Conservation (phyloP, 2,113 vertebrate genomes). For the Zeus faber region DNA sequence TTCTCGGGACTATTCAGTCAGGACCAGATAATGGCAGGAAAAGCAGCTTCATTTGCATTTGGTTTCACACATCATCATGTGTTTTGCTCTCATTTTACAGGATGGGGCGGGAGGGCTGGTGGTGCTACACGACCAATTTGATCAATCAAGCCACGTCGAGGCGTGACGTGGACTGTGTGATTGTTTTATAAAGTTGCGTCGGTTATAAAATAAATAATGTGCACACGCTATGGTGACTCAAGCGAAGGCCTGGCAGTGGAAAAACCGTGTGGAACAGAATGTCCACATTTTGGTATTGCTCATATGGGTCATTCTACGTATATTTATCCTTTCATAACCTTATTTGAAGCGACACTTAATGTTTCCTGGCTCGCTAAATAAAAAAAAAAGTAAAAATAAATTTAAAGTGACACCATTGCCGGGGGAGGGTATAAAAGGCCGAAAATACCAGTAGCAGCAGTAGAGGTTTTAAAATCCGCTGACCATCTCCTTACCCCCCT, state of each 20-base stretch:
- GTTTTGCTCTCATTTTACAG: slow-evolving; percentile 13
- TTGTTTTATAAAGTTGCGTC: slow-evolving; percentile 1
- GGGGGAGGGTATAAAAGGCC: slow-evolving; percentile 62
- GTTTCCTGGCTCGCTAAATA: slow-evolving; percentile 74
- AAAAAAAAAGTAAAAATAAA: slow-evolving; percentile 78
- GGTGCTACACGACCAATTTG: no score
- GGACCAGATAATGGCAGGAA: slow-evolving; percentile 52
- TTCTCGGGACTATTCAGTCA: slow-evolving; percentile 33
- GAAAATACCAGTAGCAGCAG: slow-evolving; percentile 61
- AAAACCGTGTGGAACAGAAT: slow-evolving; percentile 69
- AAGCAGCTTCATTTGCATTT: slow-evolving; percentile 47
- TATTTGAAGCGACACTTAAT: slow-evolving; percentile 73
- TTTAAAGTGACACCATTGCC: slow-evolving; percentile 60
- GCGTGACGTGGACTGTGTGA: background rate
- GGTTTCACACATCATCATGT: slow-evolving; percentile 33
- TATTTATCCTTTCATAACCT: slow-evolving; percentile 74
- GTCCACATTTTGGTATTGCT: slow-evolving; percentile 52
- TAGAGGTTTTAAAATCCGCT: slow-evolving; percentile 71
- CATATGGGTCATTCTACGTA: slow-evolving; percentile 67
- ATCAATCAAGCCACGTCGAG: no score
- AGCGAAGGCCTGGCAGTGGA: slow-evolving; percentile 41
- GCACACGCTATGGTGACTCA: slow-evolving; percentile 22
- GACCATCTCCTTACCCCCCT: slow-evolving; percentile 68
- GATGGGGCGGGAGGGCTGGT: background rate
- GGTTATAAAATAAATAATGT: no score